Evolutionary conservation across 2,888 invertebrate genomes (phyloP).

Genomic region (Xylota segnis): DNA sequence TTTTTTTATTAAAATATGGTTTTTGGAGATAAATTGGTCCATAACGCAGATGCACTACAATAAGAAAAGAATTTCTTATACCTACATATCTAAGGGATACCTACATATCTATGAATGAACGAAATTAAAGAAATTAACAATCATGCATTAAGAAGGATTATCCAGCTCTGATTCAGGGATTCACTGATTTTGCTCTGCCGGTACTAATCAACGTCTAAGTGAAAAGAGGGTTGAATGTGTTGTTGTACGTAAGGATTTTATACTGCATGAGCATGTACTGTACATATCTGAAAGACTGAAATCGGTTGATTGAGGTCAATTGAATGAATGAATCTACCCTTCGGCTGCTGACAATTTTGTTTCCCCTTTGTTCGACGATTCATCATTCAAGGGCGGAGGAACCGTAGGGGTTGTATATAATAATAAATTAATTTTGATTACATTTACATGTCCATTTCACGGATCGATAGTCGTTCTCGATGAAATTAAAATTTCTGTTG

Average conservation of each 20-base stretch:
- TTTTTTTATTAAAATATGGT: too few relatives aligned
- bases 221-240: conserved; percentile 35
- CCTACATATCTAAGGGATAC: background rate
- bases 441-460: conserved; percentile 55
- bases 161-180: conserved; percentile 52
- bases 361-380: conserved; percentile 50
- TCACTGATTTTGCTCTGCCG: conserved; percentile 39
- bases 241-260: conserved; percentile 55
- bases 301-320: conserved; percentile 65
- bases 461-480: conserved; percentile 43
- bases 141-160: conserved; percentile 53
- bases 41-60: background rate
- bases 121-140: conserved; percentile 43
- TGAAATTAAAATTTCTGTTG: conserved; percentile 49
- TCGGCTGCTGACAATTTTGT: conserved; percentile 53
- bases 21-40: too few relatives aligned
- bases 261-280: conserved; percentile 7
- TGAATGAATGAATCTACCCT: conserved; percentile 64
- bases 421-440: conserved; percentile 69
- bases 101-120: background rate
- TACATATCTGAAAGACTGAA: conserved; percentile 19
- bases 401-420: conserved; percentile 42
- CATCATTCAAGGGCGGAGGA: conserved; percentile 16
- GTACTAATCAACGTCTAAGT: conserved; percentile 39
- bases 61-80: too few relatives aligned